These are phyloP conservation scores for Andrena dorsata DNA, from an alignment of 2,888 invertebrate genomes.

Conservation along the genomic window DNA sequence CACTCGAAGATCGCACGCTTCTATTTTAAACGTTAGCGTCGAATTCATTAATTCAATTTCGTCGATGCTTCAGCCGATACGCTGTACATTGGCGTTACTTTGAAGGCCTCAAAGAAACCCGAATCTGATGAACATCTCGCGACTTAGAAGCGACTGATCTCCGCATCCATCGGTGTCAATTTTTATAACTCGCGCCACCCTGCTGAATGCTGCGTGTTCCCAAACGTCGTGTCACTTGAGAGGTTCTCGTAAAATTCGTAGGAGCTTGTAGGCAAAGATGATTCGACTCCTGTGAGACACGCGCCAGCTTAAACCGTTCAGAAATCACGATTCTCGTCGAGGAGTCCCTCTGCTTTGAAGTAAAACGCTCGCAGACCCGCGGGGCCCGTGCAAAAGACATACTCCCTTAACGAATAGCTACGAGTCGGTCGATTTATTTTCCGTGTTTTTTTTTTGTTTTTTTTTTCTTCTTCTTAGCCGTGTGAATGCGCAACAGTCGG, in stretches of 20 bases:
- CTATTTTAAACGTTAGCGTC: too few species aligned
- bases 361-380: background rate
- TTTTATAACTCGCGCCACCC: background rate
- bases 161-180: background rate
- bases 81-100: background rate
- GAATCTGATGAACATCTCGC: too few species aligned
- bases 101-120: background rate
- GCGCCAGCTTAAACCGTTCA: background rate
- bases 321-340: background rate
- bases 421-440: constrained; percentile 5
- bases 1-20: too few species aligned
- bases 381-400: background rate
- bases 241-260: background rate
- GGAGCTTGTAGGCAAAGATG: background rate
- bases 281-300: background rate
- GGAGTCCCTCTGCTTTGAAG: background rate
- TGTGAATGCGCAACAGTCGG: constrained; percentile 53
- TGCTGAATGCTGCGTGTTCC: background rate
- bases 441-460: too few species aligned
- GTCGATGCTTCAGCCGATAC: too few species aligned
- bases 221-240: background rate
- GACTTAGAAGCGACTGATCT: background rate
- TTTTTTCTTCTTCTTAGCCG: background rate
- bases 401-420: background rate
- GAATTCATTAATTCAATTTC: too few species aligned